phyloP scores from a whole-genome alignment of 2,113 vertebrate species.

The Proteles cristata region DNA sequence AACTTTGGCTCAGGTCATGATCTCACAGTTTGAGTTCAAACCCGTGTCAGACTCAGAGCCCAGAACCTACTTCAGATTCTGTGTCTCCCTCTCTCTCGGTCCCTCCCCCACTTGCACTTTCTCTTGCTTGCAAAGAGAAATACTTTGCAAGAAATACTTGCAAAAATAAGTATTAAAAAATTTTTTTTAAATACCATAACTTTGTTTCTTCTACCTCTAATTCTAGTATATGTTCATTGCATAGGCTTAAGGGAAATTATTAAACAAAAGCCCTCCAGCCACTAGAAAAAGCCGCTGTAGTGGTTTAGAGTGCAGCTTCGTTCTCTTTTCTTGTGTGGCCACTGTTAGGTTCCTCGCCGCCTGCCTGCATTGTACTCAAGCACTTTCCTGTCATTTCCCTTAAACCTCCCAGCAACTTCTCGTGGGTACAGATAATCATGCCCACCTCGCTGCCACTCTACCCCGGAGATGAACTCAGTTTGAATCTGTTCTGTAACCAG shows the following conservation, averaged over 20 bases:
- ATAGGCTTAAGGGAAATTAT: too few species aligned
- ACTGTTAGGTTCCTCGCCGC: fast-evolving
- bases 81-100: too few species aligned
- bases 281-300: fast-evolving
- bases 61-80: too few species aligned
- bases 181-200: too few species aligned
- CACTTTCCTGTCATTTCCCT: background rate
- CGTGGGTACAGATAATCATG: fast-evolving
- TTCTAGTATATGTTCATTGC: background rate
- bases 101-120: too few species aligned
- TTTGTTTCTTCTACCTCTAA: background rate
- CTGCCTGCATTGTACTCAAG: fast-evolving
- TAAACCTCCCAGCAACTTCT: background rate
- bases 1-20: too few species aligned
- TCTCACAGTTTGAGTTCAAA: too few species aligned
- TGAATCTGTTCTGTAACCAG: background rate
- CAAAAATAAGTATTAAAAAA: too few species aligned
- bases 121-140: too few species aligned
- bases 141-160: too few species aligned
- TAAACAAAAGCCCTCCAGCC: background rate
- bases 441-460: background rate
- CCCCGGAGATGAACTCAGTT: background rate
- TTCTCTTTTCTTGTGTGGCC: fast-evolving
- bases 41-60: too few species aligned
- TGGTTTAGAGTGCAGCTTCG: fast-evolving